These are phyloP conservation scores for Dioctria rufipes DNA, from an alignment of 2,888 invertebrate species.

Conservation along the genomic window DNA sequence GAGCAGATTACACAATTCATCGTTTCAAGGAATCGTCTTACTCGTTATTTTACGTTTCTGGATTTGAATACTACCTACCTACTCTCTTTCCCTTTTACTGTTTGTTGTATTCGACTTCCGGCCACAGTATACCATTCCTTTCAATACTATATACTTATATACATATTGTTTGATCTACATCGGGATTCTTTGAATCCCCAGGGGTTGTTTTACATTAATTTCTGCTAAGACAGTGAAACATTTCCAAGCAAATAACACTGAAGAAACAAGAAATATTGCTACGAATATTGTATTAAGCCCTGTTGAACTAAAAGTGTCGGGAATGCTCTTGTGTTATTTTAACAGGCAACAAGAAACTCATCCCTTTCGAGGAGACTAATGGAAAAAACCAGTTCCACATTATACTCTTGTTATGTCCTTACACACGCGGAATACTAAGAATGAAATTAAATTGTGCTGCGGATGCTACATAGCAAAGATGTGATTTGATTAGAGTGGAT, in stretches of 20 bases:
- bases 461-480: slow-evolving; percentile 9
- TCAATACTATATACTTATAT: no score
- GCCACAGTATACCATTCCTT: no score
- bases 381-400: background rate
- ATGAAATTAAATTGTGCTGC: slow-evolving; percentile 13
- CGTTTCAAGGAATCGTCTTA: slow-evolving; percentile 36
- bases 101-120: background rate
- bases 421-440: slow-evolving; percentile 11
- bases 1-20: slow-evolving; percentile 17
- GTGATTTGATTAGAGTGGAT: slow-evolving; percentile 34
- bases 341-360: background rate
- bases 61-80: background rate
- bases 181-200: background rate
- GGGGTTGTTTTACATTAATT: slow-evolving; percentile 32
- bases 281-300: no score
- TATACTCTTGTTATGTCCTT: background rate
- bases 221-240: slow-evolving; percentile 32
- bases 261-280: no score
- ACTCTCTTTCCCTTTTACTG: background rate
- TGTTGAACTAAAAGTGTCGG: background rate
- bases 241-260: slow-evolving; percentile 11
- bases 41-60: slow-evolving; percentile 30
- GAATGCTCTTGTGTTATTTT: slow-evolving; percentile 3
- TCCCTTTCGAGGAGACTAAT: background rate
- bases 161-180: no score